Evolutionary conservation across 2,113 vertebrate species (phyloP).

Genomic region (Rhinoderma darwinii): DNA sequence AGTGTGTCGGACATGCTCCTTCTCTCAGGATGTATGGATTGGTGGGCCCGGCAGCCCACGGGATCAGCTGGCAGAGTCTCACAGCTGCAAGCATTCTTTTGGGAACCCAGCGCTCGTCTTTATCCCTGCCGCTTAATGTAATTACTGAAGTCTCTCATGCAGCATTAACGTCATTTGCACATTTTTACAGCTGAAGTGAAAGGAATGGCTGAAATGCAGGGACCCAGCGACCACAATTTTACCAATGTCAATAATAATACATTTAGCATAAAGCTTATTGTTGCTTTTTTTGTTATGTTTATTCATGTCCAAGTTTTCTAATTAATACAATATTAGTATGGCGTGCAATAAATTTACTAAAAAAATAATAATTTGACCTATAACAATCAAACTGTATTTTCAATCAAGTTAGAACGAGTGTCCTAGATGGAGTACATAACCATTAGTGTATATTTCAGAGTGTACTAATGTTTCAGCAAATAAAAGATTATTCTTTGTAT

Average conservation of each 20-base stretch:
- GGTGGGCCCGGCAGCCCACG: slow-evolving; percentile 69
- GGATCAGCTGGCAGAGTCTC: slow-evolving; percentile 77
- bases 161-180: slow-evolving; percentile 79
- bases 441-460: no score
- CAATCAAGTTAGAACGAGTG: no score
- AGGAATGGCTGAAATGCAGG: slow-evolving; percentile 69
- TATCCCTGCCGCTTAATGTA: slow-evolving; percentile 87
- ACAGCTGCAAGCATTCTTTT: slow-evolving; percentile 95
- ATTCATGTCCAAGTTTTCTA: neutral
- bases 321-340: neutral
- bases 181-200: slow-evolving; percentile 77
- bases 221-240: slow-evolving; percentile 69
- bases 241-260: slow-evolving; percentile 61
- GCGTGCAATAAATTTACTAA: neutral
- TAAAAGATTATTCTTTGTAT: no score
- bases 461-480: no score
- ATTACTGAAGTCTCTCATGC: slow-evolving; percentile 88
- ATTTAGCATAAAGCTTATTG: neutral
- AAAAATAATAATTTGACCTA: neutral
- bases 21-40: slow-evolving; percentile 64
- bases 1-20: slow-evolving; percentile 67
- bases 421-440: no score
- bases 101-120: slow-evolving; percentile 87
- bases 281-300: neutral
- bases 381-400: no score